Evolutionary conservation across 2,797 vertebrate species (phyloP).

Genomic region (Gymnothorax reevesii): DNA sequence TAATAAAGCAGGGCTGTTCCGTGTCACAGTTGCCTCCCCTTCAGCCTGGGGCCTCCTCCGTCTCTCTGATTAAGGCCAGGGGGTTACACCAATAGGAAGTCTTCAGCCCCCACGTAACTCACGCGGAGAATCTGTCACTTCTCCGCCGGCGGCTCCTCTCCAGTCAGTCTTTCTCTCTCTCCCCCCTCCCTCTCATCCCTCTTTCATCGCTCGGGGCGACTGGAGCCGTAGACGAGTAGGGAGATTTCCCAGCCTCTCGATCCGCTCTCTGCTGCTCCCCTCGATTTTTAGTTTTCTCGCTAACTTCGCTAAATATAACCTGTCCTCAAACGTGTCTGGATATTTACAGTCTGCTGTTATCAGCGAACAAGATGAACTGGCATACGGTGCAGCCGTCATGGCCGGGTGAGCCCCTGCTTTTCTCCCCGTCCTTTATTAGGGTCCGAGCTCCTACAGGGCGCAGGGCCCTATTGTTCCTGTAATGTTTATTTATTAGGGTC

Average conservation of each 20-base stretch:
- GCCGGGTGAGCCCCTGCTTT: background rate
- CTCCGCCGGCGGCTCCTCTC: background rate
- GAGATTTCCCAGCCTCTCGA: no score
- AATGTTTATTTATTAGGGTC: no score
- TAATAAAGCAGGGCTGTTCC: slow-evolving; percentile 55
- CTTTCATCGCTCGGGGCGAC: slow-evolving; percentile 39
- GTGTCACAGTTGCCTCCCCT: slow-evolving; percentile 56
- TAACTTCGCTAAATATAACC: background rate
- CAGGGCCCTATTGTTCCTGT: background rate
- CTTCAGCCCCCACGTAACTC: slow-evolving; percentile 56
- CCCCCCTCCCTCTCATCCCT: slow-evolving; percentile 12
- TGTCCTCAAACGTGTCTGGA: background rate
- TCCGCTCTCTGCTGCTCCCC: background rate
- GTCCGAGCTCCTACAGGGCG: no score
- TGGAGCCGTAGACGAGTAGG: slow-evolving; percentile 17
- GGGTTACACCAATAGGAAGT: slow-evolving; percentile 58
- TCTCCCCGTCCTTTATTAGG: background rate
- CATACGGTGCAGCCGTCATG: background rate
- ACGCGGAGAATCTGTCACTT: slow-evolving; percentile 40
- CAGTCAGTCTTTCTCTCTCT: slow-evolving; percentile 11
- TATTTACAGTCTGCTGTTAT: background rate
- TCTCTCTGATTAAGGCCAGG: slow-evolving; percentile 55
- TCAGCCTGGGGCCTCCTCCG: slow-evolving; percentile 48
- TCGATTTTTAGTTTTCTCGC: background rate
- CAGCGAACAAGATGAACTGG: background rate